Evolutionary conservation across 2,113 vertebrate genomes (phyloP), one percentile per base, ranked within the genome.

Genomic region (Anolis sagrei): DNA sequence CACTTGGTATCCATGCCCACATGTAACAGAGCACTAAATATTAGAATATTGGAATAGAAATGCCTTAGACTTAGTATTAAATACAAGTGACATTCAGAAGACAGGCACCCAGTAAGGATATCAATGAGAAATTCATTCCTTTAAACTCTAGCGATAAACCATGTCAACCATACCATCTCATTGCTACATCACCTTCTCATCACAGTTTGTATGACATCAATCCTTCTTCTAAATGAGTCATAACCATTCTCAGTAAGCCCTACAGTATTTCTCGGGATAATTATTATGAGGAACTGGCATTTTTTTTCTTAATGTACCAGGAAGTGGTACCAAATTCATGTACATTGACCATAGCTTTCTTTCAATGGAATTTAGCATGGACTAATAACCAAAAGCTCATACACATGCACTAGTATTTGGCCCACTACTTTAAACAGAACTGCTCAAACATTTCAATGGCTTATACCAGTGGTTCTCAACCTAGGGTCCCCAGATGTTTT

Each of bases 1-100:
- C 92, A 97, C 94, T 94, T 97, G 98, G 94, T 97, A 97, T 3
- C 98, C 98, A 0, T 90, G 97, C 39, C 98, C 98, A 86, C 98
- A 99, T 0, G 97, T 97, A 76, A 97, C 97, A 11, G 97, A 70
- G 90, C 98, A 99, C 98, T 99, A 93, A 89, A 79, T 89, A 86
- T 61, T 44, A 90, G 7, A 16, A 80, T 27, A 87, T 0, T 86
- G 19, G 62, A 23, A 88, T 89, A 74, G 90, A 89, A 90, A 7
- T 81, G 32, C 0, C 0, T 70, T 76, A 54, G 6, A 78, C 39
- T 25, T 34, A 76, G 72, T 5, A 0, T 81, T 74, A 14, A 34
- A 49, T 6, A 69, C 27, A 14, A 32, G 21, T 69, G 4, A 4
- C 27, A 69, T 44, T 16, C 29, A 32, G 1, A 69, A 62, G 21